A percentile compares a stretch with the other conserved stretches of the same genome.
These are phyloP conservation scores for Cygnus atratus DNA, from an alignment of 2,113 vertebrate genomes.

Conservation along the genomic window DNA sequence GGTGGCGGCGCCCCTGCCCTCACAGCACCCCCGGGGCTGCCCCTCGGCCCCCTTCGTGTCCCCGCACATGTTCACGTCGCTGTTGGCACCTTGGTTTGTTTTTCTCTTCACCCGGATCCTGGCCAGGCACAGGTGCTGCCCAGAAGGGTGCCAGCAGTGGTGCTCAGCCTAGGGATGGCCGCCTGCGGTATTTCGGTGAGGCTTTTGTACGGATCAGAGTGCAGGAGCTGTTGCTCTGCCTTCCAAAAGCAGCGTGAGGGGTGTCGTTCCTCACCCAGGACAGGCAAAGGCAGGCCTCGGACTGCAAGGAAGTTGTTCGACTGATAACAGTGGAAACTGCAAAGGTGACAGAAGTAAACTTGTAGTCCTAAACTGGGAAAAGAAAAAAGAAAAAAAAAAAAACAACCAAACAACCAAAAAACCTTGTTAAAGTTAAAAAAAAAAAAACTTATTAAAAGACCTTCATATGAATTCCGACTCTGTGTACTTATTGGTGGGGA, in stretches of 20 bases:
- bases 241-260: not conserved
- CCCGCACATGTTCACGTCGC: rapidly evolving
- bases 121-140: rapidly evolving
- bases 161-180: not conserved
- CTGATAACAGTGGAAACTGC: not conserved
- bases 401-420: too few species aligned
- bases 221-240: not conserved
- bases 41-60: not conserved
- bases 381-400: too few species aligned
- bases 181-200: not conserved
- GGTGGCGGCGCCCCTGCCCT: not conserved
- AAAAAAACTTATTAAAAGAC: too few species aligned
- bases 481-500: too few species aligned
- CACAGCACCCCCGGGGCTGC: not conserved
- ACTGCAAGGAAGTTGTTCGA: rapidly evolving
- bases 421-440: too few species aligned
- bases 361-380: too few species aligned
- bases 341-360: too few species aligned
- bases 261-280: rapidly evolving
- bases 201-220: rapidly evolving
- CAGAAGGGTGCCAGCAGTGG: rapidly evolving
- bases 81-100: not conserved
- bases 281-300: not conserved
- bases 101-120: not conserved
- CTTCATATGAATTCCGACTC: too few species aligned